These are phyloP conservation scores for Diplogasteroides magnus DNA, from an alignment of 1,140 invertebrate species.

Conservation along the genomic window DNA sequence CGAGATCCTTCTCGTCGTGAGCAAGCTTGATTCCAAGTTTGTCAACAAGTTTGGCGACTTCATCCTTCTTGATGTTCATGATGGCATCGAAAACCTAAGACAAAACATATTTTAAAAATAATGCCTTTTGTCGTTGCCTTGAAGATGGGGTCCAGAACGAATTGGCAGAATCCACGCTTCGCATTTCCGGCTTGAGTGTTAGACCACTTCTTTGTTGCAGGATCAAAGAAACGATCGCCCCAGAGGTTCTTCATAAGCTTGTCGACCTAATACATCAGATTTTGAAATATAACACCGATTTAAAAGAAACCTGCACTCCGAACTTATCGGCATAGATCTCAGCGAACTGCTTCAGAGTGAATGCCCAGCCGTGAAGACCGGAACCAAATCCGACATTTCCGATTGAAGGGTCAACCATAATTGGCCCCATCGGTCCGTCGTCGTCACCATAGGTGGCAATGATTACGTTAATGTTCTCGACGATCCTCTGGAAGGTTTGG, in stretches of 20 bases:
- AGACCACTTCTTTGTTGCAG: conserved; percentile 94
- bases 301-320: conserved; percentile 73
- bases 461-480: conserved; percentile 99
- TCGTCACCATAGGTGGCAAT: conserved; percentile 98
- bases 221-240: conserved; percentile 97
- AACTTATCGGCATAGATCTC: conserved; percentile 98
- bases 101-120: conserved; percentile 1
- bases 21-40: conserved; percentile 88
- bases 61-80: conserved; percentile 97
- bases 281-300: background rate
- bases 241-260: conserved; percentile 89
- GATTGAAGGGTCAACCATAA: conserved; percentile 89
- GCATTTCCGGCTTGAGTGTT: conserved; percentile 78
- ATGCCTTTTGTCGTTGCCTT: conserved; percentile 61
- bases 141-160: conserved; percentile 96
- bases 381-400: conserved; percentile 99
- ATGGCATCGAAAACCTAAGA: conserved; percentile 77
- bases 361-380: conserved; percentile 97
- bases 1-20: conserved; percentile 89
- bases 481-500: conserved; percentile 97
- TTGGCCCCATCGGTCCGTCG: conserved; percentile 95
- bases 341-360: conserved; percentile 97
- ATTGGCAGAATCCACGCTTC: conserved; percentile 96
- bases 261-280: conserved; percentile 60
- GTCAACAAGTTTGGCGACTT: conserved; percentile 74